Evolutionary conservation across 2,113 vertebrate genomes (phyloP).

Genomic region (Otus sunia): DNA sequence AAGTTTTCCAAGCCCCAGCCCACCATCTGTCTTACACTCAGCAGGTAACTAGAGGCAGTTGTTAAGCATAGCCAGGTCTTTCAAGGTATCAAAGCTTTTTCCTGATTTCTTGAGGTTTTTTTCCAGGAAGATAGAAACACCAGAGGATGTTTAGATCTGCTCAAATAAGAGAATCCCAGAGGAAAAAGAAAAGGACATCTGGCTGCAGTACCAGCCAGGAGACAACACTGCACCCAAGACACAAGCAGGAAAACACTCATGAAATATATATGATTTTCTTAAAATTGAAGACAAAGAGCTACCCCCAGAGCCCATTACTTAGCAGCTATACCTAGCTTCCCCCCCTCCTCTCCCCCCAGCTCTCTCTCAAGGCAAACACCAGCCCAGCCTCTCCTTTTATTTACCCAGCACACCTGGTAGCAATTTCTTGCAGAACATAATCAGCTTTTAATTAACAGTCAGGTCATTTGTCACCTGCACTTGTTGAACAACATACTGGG

Average conservation of each 20-base stretch:
- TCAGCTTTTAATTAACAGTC: slow-evolving; percentile 2
- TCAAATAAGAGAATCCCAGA: not conserved
- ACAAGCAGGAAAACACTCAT: not conserved
- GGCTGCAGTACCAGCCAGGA: not conserved
- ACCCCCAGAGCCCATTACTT: rapidly evolving
- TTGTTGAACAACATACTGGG: rapidly evolving
- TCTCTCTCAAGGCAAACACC: rapidly evolving
- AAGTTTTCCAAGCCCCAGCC: not conserved
- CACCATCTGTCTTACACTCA: rapidly evolving
- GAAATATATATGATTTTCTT: rapidly evolving
- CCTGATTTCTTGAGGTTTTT: not conserved
- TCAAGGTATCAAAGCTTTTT: not conserved
- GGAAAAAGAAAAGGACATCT: not conserved
- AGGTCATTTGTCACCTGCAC: not conserved
- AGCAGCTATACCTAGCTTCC: rapidly evolving
- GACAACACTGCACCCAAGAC: not conserved
- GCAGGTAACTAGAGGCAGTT: not conserved
- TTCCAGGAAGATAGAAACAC: not conserved
- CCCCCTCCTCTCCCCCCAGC: no score
- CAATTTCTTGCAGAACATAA: not conserved
- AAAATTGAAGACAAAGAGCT: rapidly evolving
- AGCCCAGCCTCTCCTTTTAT: not conserved
- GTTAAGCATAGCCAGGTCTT: no score
- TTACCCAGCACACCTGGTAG: not conserved
- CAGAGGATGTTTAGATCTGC: no score